These are phyloP conservation scores for Heptranchias perlo DNA, from an alignment of 2,113 vertebrate genomes.

Conservation along the genomic window DNA sequence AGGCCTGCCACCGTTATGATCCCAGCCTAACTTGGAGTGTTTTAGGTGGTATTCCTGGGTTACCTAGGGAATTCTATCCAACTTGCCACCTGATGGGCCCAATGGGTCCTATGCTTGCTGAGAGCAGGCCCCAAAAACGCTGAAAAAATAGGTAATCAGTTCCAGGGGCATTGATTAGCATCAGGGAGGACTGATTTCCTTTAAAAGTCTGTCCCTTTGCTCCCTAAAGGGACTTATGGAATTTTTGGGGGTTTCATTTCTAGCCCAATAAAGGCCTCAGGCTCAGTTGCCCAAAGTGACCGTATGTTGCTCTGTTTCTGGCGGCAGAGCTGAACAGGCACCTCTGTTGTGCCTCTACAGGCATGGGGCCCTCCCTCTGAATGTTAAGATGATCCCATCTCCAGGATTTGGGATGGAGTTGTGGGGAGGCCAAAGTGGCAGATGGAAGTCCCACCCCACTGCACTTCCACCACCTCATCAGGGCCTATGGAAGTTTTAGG, in stretches of 20 bases:
- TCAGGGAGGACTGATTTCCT: neutral
- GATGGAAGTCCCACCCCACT: neutral
- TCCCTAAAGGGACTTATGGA: neutral
- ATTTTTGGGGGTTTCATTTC: neutral
- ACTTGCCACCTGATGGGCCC: neutral
- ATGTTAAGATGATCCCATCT: neutral
- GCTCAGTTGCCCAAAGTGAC: neutral
- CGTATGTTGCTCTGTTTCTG: neutral
- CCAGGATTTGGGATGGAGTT: neutral
- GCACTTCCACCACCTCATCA: neutral
- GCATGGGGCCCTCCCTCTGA: neutral
- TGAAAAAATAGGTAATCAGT: neutral
- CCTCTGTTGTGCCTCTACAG: neutral
- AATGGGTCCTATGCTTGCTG: neutral
- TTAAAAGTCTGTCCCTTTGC: neutral
- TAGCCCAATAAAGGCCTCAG: neutral
- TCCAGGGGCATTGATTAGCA: too few relatives aligned
- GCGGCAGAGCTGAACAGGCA: neutral
- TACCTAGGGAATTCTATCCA: neutral
- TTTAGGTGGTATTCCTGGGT: neutral
- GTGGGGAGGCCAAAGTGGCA: neutral
- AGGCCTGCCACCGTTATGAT: neutral
- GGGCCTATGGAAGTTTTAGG: neutral
- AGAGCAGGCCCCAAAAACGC: neutral
- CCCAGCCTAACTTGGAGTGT: neutral